Evolutionary conservation across 2,797 vertebrate species (phyloP).

Genomic region (Clamator glandarius): DNA sequence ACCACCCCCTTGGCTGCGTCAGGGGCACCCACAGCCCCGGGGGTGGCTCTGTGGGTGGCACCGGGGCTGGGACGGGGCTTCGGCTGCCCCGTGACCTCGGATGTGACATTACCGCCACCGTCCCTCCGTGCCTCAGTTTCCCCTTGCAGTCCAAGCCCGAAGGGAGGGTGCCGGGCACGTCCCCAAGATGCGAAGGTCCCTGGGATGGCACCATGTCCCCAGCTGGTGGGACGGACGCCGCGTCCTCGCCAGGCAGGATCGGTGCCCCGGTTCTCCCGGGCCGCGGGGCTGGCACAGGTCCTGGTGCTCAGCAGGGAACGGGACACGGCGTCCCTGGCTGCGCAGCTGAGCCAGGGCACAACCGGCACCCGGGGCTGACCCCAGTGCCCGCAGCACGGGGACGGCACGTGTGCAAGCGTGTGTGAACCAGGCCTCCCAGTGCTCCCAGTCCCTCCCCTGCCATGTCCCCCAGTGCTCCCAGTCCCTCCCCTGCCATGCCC

Average conservation of each 20-base stretch:
- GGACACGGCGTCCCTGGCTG: background rate
- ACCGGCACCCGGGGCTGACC: background rate
- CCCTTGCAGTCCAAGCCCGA: background rate
- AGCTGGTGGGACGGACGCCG: background rate
- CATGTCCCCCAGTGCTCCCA: no score
- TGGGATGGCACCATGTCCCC: background rate
- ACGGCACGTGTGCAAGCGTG: background rate
- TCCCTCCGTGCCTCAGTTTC: background rate
- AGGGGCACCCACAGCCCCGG: no score
- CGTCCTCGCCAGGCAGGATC: background rate
- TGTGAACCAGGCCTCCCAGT: no score
- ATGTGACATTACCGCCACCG: rapidly evolving
- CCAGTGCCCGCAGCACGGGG: rapidly evolving
- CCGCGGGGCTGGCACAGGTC: background rate
- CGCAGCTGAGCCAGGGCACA: background rate
- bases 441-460: no score
- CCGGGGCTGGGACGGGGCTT: background rate
- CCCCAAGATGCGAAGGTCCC: background rate
- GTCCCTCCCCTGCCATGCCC: no score
- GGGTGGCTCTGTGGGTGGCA: background rate
- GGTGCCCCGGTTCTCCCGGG: background rate
- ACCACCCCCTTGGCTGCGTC: background rate
- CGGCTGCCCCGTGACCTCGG: no score
- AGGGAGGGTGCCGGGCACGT: background rate
- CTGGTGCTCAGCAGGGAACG: background rate